phyloP scores from a whole-genome alignment of 2,797 vertebrate species.

The Carapus acus region DNA sequence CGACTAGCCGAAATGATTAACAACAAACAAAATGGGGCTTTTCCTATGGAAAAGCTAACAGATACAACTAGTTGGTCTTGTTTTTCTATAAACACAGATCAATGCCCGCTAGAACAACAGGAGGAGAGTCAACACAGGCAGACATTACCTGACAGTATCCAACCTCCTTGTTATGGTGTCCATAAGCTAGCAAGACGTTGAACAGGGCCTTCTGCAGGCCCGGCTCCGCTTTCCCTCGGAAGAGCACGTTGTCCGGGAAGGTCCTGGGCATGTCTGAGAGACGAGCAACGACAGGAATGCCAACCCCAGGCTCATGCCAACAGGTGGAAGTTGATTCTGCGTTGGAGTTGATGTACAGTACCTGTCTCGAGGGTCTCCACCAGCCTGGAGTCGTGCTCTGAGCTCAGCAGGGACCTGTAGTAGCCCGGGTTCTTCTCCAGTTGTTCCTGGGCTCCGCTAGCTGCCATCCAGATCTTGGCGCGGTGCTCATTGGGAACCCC shows the following conservation, averaged over 20 bases:
- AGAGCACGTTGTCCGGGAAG: constrained; percentile 91
- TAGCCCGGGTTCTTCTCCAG: constrained; percentile 83
- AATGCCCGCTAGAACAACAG: constrained; percentile 1
- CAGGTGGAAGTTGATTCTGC: no score
- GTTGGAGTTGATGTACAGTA: no score
- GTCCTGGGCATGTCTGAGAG: constrained; percentile 88
- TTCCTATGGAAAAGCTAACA: neutral
- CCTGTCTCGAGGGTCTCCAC: constrained; percentile 86
- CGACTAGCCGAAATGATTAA: neutral
- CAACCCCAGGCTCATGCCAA: no score
- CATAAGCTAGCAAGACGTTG: constrained; percentile 88
- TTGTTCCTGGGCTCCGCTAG: constrained; percentile 84
- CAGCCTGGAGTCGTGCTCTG: constrained; percentile 75
- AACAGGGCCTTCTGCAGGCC: constrained; percentile 81
- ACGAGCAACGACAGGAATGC: no score
- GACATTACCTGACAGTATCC: constrained; percentile 90
- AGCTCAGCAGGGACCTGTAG: constrained; percentile 80
- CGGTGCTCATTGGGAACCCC: constrained; percentile 88
- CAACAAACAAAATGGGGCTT: neutral
- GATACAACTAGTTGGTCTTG: constrained; percentile 16
- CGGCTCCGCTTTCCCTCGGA: constrained; percentile 75
- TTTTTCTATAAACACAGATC: constrained; percentile 33
- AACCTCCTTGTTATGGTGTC: constrained; percentile 82
- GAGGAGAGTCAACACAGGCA: neutral
- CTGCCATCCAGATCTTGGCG: constrained; percentile 85